Conservation (phyloP, 2,113 vertebrate genomes). For the Larimichthys crocea region DNA sequence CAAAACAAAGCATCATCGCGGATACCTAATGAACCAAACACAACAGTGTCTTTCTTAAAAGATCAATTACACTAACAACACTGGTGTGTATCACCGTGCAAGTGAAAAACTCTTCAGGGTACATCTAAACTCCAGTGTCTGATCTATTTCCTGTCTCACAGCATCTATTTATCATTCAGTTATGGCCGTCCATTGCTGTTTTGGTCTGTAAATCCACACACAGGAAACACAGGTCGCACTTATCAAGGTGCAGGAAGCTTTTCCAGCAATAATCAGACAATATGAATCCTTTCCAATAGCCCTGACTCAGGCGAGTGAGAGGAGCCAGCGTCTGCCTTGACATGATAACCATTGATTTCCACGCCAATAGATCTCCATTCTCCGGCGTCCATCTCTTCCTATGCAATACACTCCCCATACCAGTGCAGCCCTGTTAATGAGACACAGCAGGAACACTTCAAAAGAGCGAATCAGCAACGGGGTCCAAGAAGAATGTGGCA, state of each 20-base stretch:
- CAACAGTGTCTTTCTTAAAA: conserved; percentile 20
- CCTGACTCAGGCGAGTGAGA: conserved; percentile 46
- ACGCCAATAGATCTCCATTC: conserved; percentile 68
- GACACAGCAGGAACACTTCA: conserved; percentile 72
- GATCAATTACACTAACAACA: conserved; percentile 53
- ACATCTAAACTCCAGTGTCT: conserved; percentile 18
- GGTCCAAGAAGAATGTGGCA: conserved; percentile 49
- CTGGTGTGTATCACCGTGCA: conserved; percentile 2
- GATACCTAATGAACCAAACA: conserved; percentile 53
- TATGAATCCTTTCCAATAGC: conserved; percentile 45
- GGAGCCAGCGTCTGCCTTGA: conserved; percentile 59
- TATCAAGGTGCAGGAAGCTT: conserved; percentile 26
- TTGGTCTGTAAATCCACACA: background rate
- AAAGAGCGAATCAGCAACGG: conserved; percentile 63
- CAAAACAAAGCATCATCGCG: conserved; percentile 34
- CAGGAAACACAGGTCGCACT: background rate
- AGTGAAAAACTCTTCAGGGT: conserved; percentile 6
- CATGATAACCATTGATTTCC: conserved; percentile 78
- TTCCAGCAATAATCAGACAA: conserved; percentile 60
- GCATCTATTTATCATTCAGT: background rate
- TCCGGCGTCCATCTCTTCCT: conserved; percentile 58
- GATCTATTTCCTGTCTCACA: conserved; percentile 11
- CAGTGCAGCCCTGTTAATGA: conserved; percentile 63
- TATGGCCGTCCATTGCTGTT: background rate
- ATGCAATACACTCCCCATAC: conserved; percentile 33